Base-by-base conservation (phyloP, 2,797 vertebrate genomes). In the Adelosebastes latens region DNA sequence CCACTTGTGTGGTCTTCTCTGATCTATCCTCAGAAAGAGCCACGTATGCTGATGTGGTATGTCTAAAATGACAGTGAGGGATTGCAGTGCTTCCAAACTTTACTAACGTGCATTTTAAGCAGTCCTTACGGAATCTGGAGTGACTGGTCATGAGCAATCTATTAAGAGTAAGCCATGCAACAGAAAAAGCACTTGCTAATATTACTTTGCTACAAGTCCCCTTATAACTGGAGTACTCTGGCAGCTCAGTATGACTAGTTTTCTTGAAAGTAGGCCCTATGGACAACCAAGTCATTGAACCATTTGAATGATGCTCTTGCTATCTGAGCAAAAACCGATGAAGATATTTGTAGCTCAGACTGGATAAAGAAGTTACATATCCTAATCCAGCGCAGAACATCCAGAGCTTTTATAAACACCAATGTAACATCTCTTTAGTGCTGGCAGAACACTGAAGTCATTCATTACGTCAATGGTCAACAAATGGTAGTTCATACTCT, bases 1-100 rank as follows among this genome's bases (percentile, higher is more conserved):
- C 78, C 59, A 55, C 88, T 86, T 92, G 89, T 90, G 89, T 88
- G 90, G 84, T 80, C 87, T 83, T 85, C 71, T 94, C 69, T 92
- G 90, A 94, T 94, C 91, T 84, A 65, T 36, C 22, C 68, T 79
- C 75, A 79, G 75, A 64, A 70, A 68, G 20, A 42, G 29, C 24
- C 73, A 86, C 80, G 59, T 9, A 27, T 72, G 75, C 80, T 91
- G 81, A 88, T n/a, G 56, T 66, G 70, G 70, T 69, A 79, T 62
- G 58, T 79, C 67, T 52, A 46, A 73, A 81, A 78, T 53, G 77
- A 79, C 59, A 64, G 61, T 64, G 53, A 65, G 13, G n/a, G 75
- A 75, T 34, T 72, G 49, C 53, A 29, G 6, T 72, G 27, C 31
- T 72, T 69, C 63, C 69, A 83, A 78, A 77, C 31, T 31, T 72